These are phyloP conservation scores for Malurus cyaneus DNA, from an alignment of 2,113 vertebrate genomes.

Conservation along the genomic window DNA sequence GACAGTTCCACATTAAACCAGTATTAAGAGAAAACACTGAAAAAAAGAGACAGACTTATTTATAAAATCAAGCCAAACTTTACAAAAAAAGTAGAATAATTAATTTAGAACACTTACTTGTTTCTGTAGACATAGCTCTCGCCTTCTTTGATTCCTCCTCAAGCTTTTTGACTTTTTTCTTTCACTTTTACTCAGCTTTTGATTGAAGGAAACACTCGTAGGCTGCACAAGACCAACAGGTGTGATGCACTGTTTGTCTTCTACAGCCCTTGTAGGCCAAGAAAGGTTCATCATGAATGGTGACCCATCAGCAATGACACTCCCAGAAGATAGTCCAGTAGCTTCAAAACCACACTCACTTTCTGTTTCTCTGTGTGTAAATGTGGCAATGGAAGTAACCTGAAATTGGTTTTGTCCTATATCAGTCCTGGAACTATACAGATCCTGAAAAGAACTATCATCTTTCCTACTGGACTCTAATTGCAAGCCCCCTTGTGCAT, in stretches of 20 bases:
- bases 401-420: conserved; percentile 47
- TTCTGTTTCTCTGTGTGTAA: conserved; percentile 51
- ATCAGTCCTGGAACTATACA: conserved; percentile 22
- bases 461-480: conserved; percentile 13
- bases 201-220: conserved; percentile 29
- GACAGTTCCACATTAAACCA: background rate
- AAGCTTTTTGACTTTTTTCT: conserved; percentile 82
- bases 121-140: conserved; percentile 78
- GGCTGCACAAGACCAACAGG: conserved; percentile 32
- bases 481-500: background rate
- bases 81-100: background rate
- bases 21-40: background rate
- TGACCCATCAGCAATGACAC: background rate
- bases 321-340: conserved; percentile 39
- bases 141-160: conserved; percentile 79
- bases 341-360: conserved; percentile 57
- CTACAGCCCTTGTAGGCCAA: conserved; percentile 3
- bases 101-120: conserved; percentile 61
- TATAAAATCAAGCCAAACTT: background rate
- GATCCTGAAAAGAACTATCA: conserved; percentile 9
- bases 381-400: conserved; percentile 33
- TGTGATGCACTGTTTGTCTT: conserved; percentile 29
- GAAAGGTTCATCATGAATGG: conserved; percentile 57
- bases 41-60: background rate
- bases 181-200: conserved; percentile 78